Base-by-base conservation (phyloP, 2,113 vertebrate genomes). In the Poeciliopsis prolifica region DNA sequence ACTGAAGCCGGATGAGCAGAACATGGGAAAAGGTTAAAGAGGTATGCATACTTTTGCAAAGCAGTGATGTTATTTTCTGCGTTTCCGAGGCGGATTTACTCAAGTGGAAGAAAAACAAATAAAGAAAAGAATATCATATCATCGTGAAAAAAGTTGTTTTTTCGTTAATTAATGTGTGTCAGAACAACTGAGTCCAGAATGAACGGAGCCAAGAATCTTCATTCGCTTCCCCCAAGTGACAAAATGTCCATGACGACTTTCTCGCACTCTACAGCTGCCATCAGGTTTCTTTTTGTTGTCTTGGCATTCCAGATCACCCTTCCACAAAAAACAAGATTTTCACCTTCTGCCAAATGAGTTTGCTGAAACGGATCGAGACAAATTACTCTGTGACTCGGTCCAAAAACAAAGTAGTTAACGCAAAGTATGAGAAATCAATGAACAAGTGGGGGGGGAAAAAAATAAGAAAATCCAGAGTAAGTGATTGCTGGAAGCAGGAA, bases 301-400 rank as follows among this genome's bases (percentile, higher is more conserved):
- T 30, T 37, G 68, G 51, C 35, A 80, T 85, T 85, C 79, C 35
- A 67, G 77, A 60, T 54, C 66, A 51, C 61, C 75, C 51, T 54
- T 3, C 51, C 9, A 35, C 40, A 76, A 73, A 83, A 28, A 78
- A 71, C 29, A 9, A 8, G n/a, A 42, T 42, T 70, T 85, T 72
- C 71, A 74, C 28, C 76, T 80, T 75, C 74, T 74, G 75, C 78
- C 84, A 78, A 84, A 89, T 4, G 44, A 74, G 75, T 71, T 63
- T 73, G 48, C 65, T 13, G 26, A 37, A 37, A 74, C 73, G 31
- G 40, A 30, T 51, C 35, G 84, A 82, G 79, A 81, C 77, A 74
- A 83, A 90, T 81, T 37, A 75, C 69, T 82, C 62, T 65, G 54
- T 29, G 63, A 65, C 73, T 69, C 69, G 0, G 40, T 31, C 63